These are phyloP conservation scores for Drosophila saltans DNA, from an alignment of 1,140 invertebrate genomes.

Conservation along the genomic window DNA sequence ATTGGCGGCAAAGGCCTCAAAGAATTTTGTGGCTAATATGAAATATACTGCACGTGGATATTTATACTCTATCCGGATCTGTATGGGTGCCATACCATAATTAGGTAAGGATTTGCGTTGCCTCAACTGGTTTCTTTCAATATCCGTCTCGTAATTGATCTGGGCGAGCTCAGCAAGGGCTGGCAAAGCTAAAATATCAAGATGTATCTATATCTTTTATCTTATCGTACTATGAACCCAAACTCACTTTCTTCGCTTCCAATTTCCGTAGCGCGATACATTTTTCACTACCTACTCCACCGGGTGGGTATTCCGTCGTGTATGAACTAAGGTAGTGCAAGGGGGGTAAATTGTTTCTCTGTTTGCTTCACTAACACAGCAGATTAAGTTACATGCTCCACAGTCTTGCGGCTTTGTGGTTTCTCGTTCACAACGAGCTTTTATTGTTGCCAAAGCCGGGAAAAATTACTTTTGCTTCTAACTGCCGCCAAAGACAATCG, in stretches of 20 bases:
- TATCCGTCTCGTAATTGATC: constrained; percentile 21
- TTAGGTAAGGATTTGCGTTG: constrained; percentile 61
- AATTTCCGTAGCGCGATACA: constrained; percentile 78
- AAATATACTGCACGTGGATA: constrained; percentile 79
- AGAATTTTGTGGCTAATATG: constrained; percentile 77
- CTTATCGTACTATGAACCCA: constrained; percentile 39
- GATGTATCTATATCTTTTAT: constrained; percentile 33
- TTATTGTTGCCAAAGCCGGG: constrained; percentile 18
- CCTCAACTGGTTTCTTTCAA: constrained; percentile 40
- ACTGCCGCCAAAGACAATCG: constrained; percentile 47
- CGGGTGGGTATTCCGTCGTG: constrained; percentile 39
- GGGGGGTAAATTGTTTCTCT: constrained; percentile 28
- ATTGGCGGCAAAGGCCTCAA: constrained; percentile 82
- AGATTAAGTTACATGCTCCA: constrained; percentile 49
- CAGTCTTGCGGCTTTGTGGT: constrained; percentile 62
- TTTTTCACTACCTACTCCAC: constrained; percentile 48
- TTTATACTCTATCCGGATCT: constrained; percentile 54
- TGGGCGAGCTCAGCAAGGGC: constrained; percentile 63
- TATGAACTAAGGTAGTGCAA: constrained; percentile 31
- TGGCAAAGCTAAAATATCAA: constrained; percentile 60
- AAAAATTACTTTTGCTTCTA: not conserved
- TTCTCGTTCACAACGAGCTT: constrained; percentile 43
- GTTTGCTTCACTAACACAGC: constrained; percentile 15
- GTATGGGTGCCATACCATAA: constrained; percentile 64
- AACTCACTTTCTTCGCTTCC: constrained; percentile 81